These are phyloP conservation scores for Drosophila bifasciata DNA, from an alignment of 1,140 invertebrate genomes.

Conservation along the genomic window DNA sequence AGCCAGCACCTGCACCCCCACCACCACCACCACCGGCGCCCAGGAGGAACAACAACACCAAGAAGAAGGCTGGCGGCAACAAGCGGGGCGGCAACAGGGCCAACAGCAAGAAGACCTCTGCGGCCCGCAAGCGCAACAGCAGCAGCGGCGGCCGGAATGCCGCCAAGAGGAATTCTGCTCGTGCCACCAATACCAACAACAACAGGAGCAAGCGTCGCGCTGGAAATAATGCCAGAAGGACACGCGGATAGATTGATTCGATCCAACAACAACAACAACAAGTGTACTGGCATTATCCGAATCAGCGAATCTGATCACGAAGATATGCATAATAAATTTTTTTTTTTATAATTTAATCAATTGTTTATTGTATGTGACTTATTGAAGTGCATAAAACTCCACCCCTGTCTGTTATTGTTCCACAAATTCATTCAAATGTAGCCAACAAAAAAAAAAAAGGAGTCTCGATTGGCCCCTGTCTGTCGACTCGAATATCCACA, in stretches of 20 bases:
- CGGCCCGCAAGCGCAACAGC: conserved; percentile 1
- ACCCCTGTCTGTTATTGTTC: no score
- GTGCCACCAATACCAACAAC: background rate
- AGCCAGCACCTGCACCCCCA: background rate
- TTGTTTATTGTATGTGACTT: conserved; percentile 24
- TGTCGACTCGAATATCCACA: no score
- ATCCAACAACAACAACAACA: background rate
- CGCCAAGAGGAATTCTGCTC: conserved; percentile 4
- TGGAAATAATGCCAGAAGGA: conserved; percentile 6
- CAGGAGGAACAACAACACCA: conserved; percentile 11
- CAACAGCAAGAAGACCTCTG: conserved; percentile 6
- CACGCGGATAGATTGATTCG: conserved; percentile 25
- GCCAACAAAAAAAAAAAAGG: no score
- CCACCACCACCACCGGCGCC: background rate
- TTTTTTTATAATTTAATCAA: conserved; percentile 31
- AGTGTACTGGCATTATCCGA: no score
- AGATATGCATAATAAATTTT: conserved; percentile 21
- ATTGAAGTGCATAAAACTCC: conserved; percentile 2
- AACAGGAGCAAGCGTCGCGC: background rate
- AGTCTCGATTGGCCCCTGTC: no score
- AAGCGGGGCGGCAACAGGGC: conserved; percentile 3
- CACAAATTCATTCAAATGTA: no score
- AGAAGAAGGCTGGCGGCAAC: conserved; percentile 15
- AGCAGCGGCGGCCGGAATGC: conserved; percentile 19
- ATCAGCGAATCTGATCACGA: no score